Base-by-base conservation (phyloP, 2,888 invertebrate species). In the Macrosiphum euphorbiae region DNA sequence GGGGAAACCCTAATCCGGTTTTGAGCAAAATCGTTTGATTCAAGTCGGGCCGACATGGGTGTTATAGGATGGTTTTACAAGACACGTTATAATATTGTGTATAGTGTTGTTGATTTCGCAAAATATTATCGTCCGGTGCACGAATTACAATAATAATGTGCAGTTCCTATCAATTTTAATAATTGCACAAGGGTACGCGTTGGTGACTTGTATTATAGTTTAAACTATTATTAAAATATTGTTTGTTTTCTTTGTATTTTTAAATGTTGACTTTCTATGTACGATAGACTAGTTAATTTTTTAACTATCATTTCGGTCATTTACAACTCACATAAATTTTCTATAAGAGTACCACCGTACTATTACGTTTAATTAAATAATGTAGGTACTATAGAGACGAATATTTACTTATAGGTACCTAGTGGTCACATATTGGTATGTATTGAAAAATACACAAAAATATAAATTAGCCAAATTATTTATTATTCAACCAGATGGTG, bases 401-500 rank as follows among this genome's bases (percentile, higher is more conserved):
- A 47, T 11, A 47, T 47, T 11, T 47, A 90, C 44, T 61, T 13
- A 35, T 52, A n/a, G n/a, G n/a, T n/a, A 28, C 26, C 11, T 13
- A 67, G 67, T 67, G n/a, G 28, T 47, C n/a, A n/a, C 44, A n/a
- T 67, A n/a, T 90, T 90, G 3, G n/a, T 67, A 5, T n/a, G 16
- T 67, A 67, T n/a, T 47, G 47, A 35, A 61, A 61, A 50, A 47
- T 47, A 47, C 28, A 67, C 5, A 67, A 50, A 67, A 50, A 90
- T 61, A n/a, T 61, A n/a, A 50, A 35, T 47, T 24, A 7, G 3
- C 47, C 10, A 67, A 67, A 90, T 50, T 61, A 89, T 89, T 89
- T 20, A 90, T 50, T 61, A 89, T 89, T 89, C 28, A 47, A 47
- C 89, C 61, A 89, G 61, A 58, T 89, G n/a, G 61, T 89, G 61